Evolutionary conservation across 64 coral and sea anemone species (phyloP).

Genomic region (Actinia tenebrosa): DNA sequence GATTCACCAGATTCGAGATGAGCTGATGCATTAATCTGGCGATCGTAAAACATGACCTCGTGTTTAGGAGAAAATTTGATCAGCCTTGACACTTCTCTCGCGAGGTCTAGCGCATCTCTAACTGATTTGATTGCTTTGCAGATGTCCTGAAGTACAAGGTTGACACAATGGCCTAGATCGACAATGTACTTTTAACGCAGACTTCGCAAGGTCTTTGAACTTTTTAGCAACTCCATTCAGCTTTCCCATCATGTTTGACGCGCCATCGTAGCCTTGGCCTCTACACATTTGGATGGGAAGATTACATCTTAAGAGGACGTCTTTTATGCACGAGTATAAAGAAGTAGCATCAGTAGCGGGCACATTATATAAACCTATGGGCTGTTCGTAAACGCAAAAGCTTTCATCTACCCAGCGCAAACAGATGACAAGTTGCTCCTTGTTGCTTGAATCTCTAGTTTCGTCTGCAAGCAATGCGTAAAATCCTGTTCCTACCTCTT

Average conservation of each 20-base stretch:
- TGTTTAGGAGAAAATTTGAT: constrained; percentile 11
- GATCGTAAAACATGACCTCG: neutral
- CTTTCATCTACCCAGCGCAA: constrained; percentile 31
- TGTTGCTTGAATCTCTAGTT: constrained; percentile 28
- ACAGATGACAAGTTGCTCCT: constrained; percentile 41
- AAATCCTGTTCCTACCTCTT: constrained; percentile 26
- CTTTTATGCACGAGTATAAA: neutral
- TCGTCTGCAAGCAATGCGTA: constrained; percentile 35
- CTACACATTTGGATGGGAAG: neutral
- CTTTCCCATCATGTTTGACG: constrained; percentile 17
- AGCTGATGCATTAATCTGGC: neutral
- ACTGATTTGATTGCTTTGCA: neutral
- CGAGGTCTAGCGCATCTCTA: constrained; percentile 5
- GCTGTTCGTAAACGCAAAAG: constrained; percentile 28
- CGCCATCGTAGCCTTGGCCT: constrained; percentile 35
- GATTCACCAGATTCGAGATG: neutral
- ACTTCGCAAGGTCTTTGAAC: neutral
- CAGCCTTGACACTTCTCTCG: neutral
- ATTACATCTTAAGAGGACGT: neutral
- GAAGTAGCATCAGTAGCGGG: neutral
- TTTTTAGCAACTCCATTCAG: neutral
- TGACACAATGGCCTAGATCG: constrained; percentile 16
- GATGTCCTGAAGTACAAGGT: constrained; percentile 3
- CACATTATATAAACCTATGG: constrained; percentile 29
- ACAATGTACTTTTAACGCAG: constrained; percentile 29